phyloP scores from a whole-genome alignment of 2,113 vertebrate species.

The Callipepla californica region DNA sequence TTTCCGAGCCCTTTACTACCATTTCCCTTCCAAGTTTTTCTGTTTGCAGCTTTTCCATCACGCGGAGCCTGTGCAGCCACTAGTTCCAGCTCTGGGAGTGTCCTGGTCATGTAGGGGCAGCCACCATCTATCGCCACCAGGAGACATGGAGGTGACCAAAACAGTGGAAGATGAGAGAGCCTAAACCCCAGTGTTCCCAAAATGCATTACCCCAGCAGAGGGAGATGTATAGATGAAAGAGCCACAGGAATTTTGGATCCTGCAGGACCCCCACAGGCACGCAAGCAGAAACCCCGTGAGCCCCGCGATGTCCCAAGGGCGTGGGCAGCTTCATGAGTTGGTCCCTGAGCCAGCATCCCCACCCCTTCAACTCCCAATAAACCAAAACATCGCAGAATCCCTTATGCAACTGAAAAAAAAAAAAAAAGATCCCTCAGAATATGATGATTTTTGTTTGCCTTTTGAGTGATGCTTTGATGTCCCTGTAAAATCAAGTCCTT shows the following conservation, averaged over 20 bases:
- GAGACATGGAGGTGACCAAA: background rate
- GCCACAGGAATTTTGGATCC: background rate
- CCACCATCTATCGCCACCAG: background rate
- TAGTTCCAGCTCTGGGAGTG: background rate
- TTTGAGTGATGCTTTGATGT: background rate
- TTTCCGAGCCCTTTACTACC: background rate
- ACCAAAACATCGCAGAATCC: background rate
- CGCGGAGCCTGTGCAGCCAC: background rate
- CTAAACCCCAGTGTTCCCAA: background rate
- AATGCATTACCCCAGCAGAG: background rate
- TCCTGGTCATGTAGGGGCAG: background rate
- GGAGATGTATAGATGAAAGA: background rate
- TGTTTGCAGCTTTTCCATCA: background rate
- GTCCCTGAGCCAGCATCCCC: background rate
- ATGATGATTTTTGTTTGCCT: background rate
- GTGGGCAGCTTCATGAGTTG: background rate
- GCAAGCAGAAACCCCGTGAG: background rate
- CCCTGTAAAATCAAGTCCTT: background rate
- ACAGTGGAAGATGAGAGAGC: background rate
- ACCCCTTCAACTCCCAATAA: background rate
- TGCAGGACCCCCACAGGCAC: background rate
- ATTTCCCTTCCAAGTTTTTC: background rate
- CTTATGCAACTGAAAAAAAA: background rate
- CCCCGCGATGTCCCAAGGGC: rapidly evolving
- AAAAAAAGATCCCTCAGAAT: background rate